Evolutionary conservation across 1,140 invertebrate genomes (phyloP).

Genomic region (Eurosta solidaginis): DNA sequence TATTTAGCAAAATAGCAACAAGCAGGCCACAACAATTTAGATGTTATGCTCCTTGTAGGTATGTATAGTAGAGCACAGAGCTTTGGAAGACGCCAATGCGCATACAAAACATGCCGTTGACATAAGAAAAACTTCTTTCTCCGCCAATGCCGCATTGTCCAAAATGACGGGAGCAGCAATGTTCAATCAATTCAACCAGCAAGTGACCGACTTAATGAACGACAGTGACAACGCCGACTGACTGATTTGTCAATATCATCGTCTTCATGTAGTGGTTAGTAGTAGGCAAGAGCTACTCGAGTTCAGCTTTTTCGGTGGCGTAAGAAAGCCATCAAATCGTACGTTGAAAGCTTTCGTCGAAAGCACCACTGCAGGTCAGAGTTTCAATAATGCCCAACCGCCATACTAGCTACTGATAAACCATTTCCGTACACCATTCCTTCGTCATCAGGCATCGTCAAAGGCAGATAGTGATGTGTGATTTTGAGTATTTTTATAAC

Average conservation of each 20-base stretch:
- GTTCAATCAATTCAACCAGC: neutral
- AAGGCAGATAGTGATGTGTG: neutral
- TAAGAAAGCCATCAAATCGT: too few relatives aligned
- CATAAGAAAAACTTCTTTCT: slow-evolving; percentile 1
- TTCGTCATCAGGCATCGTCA: too few relatives aligned
- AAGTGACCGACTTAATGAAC: neutral
- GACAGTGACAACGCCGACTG: neutral
- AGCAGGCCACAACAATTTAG: neutral
- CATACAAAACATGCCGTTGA: slow-evolving; percentile 24
- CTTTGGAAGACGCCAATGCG: neutral
- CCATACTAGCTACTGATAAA: neutral
- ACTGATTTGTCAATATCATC: too few relatives aligned
- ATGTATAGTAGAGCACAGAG: neutral
- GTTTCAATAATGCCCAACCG: neutral
- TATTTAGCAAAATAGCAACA: too few relatives aligned
- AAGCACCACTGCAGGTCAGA: neutral
- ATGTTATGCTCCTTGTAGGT: neutral
- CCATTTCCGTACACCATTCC: neutral
- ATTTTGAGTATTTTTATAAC: too few relatives aligned
- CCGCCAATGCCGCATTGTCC: neutral
- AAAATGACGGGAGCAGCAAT: neutral
- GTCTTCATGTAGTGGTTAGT: too few relatives aligned
- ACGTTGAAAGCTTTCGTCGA: too few relatives aligned
- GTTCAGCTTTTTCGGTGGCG: too few relatives aligned
- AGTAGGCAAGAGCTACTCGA: too few relatives aligned